These are phyloP conservation scores for Cyprinella venusta DNA, from an alignment of 2,797 vertebrate genomes.

Conservation along the genomic window DNA sequence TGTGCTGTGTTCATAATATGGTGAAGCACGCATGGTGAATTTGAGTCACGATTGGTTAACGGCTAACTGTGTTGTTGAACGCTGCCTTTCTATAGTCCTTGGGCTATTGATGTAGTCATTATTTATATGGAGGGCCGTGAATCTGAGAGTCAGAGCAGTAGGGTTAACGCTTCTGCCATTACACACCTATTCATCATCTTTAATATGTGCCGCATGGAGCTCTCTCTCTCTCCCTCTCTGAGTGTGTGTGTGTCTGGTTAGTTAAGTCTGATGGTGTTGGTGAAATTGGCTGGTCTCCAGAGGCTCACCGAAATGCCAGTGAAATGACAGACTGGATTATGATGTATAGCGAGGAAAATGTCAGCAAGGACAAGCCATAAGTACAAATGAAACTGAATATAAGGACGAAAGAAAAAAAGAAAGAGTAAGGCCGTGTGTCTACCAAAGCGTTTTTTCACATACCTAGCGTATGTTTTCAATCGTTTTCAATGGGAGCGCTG, in stretches of 20 bases:
- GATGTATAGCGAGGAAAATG: slow-evolving; percentile 69
- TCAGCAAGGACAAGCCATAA: slow-evolving; percentile 62
- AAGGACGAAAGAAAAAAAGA: slow-evolving; percentile 10
- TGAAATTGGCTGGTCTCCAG: slow-evolving; percentile 52
- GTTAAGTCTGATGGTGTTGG: slow-evolving; percentile 61
- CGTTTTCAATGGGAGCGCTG: too few species aligned
- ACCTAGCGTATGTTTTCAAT: too few species aligned
- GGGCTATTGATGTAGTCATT: slow-evolving; percentile 81
- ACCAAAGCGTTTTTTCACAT: too few species aligned
- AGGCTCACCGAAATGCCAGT: slow-evolving; percentile 65
- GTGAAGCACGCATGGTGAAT: background rate
- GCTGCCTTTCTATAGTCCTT: slow-evolving; percentile 61
- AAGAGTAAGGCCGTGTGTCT: background rate
- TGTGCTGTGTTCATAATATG: background rate
- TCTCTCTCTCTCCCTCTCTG: background rate
- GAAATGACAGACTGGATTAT: slow-evolving; percentile 66
- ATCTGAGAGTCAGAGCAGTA: slow-evolving; percentile 64
- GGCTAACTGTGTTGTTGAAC: slow-evolving; percentile 29
- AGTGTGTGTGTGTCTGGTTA: slow-evolving; percentile 56
- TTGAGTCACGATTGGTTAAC: slow-evolving; percentile 2
- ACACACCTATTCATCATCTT: slow-evolving; percentile 75
- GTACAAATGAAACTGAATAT: slow-evolving; percentile 57
- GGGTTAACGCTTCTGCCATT: slow-evolving; percentile 64
- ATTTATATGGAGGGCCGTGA: slow-evolving; percentile 74
- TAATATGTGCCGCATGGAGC: slow-evolving; percentile 73